Conservation (phyloP, 2,888 invertebrate species). For the Ypsolopha sequella region DNA sequence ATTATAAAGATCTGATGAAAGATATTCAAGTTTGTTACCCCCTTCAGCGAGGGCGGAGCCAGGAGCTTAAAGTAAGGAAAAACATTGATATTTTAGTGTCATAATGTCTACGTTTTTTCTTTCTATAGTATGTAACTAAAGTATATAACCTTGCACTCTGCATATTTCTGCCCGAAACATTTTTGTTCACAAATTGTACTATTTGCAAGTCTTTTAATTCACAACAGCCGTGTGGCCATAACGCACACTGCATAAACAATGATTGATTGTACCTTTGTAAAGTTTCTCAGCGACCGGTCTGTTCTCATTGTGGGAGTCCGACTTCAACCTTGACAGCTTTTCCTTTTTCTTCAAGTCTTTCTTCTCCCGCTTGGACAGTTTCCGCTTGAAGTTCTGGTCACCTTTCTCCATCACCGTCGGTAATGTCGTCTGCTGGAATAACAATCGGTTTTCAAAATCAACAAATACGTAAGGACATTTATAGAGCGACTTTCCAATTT, state of each 20-base stretch:
- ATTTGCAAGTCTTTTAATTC: neutral
- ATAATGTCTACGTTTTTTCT: too few relatives aligned
- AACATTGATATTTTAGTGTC: too few relatives aligned
- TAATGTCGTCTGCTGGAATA: conserved; percentile 20
- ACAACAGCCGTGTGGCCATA: neutral
- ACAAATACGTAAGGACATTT: too few relatives aligned
- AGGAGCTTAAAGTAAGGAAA: too few relatives aligned
- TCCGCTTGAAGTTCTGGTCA: conserved; percentile 89
- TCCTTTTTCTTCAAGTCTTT: conserved; percentile 97
- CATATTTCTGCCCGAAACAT: neutral
- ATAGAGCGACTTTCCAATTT: too few relatives aligned
- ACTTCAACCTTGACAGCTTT: conserved; percentile 84
- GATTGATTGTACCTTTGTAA: conserved; percentile 78
- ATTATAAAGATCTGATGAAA: too few relatives aligned
- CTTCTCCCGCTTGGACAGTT: conserved; percentile 97
- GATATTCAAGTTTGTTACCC: too few relatives aligned
- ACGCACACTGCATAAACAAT: neutral
- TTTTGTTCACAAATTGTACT: neutral
- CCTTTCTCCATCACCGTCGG: conserved; percentile 78
- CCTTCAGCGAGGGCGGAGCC: too few relatives aligned
- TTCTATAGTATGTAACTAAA: too few relatives aligned
- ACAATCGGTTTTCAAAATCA: neutral
- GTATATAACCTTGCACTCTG: too few relatives aligned
- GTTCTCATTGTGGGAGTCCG: conserved; percentile 76
- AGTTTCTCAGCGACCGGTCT: conserved; percentile 91